Conservation (phyloP, 2,888 invertebrate genomes). For the Brenthis hecate region DNA sequence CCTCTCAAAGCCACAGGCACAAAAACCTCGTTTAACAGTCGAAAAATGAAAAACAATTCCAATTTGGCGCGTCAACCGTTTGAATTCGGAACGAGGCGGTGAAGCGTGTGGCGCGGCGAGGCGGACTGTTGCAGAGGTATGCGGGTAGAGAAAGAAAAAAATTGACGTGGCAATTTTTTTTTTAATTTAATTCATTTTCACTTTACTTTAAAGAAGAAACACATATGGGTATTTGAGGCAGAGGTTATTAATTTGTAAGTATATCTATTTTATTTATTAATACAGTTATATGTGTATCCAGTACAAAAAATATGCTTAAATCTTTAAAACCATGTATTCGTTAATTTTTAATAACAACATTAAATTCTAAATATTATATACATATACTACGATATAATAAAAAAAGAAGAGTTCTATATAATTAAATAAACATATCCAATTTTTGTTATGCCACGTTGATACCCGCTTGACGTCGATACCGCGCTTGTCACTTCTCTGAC, state of each 20-base stretch:
- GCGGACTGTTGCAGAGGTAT: constrained; percentile 55
- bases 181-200: background rate
- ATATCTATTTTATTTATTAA: too few species aligned
- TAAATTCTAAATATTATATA: background rate
- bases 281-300: too few species aligned
- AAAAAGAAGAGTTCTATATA: too few species aligned
- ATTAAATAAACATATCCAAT: constrained; percentile 13
- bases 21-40: constrained; percentile 62
- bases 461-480: constrained; percentile 31
- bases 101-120: constrained; percentile 54
- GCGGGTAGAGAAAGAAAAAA: constrained; percentile 40
- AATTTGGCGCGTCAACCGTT: constrained; percentile 77
- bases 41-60: constrained; percentile 78
- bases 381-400: background rate
- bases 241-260: too few species aligned
- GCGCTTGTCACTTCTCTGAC: constrained; percentile 43
- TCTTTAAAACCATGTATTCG: too few species aligned
- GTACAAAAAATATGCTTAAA: too few species aligned
- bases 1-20: constrained; percentile 63
- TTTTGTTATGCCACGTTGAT: constrained; percentile 10
- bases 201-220: background rate
- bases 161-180: constrained; percentile 12
- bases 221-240: too few species aligned
- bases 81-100: constrained; percentile 68
- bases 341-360: background rate